Base-by-base conservation (phyloP, 2,113 vertebrate genomes). In the Aleadryas rufinucha region DNA sequence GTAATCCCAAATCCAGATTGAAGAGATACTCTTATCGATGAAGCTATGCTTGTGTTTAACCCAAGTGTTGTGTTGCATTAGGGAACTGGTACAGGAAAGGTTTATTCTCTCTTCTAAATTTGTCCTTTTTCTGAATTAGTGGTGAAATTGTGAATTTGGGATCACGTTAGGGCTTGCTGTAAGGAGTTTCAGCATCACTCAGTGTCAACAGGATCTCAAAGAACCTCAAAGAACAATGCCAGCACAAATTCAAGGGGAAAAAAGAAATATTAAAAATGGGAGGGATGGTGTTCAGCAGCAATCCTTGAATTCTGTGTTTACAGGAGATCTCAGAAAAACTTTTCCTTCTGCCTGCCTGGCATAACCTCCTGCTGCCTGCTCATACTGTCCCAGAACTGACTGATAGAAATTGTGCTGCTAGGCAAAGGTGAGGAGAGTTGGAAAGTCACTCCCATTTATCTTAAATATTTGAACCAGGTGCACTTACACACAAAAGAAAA, bases 391-490 rank as follows among this genome's bases (percentile, higher is more conserved):
- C 53, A 54, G 78, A 41, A 84, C 2, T 72, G 71, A 96, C 42
- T 94, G 81, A 80, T 49, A 16, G 90, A 97, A 95, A 94, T 93
- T 87, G 87, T 97, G 96, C 97, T 97, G 89, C 97, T 96, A 95
- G 97, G 97, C 89, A 95, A 96, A 96, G 96, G 91, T 95, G 87
- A 95, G 45, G 85, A 94, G 81, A 84, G 95, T 31, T 96, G 70
- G 87, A 70, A 96, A 97, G 98, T 97, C 96, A 97, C 97, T 98
- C 97, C 96, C 97, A 96, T 97, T 97, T 89, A 94, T 93, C 85
- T 95, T 90, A 94, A 96, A 98, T 98, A 97, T 98, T 98, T 98
- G 97, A 98, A 94, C 97, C 98, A 98, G 98, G 98, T 98, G 98
- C 96, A 98, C 94, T 93, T 96, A 95, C 80, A 89, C 57, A 90